These are phyloP conservation scores for Lytechinus pictus DNA, from an alignment of 35 echinoderm and acorn worm genomes.

Conservation along the genomic window DNA sequence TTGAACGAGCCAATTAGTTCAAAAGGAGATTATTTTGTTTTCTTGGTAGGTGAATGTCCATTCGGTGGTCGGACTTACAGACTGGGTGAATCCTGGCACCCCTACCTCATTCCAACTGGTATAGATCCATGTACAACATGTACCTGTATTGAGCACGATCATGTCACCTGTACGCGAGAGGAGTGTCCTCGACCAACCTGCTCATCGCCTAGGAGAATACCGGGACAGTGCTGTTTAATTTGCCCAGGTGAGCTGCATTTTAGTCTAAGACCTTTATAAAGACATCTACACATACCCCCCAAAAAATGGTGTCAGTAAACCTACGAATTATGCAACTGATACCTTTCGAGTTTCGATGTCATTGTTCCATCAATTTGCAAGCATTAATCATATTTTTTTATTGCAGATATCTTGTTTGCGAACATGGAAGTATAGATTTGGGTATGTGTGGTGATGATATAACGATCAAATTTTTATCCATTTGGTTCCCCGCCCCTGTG, in stretches of 20 bases:
- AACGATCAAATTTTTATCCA: no score
- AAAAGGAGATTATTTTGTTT: background rate
- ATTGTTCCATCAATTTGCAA: no score
- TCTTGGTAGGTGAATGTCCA: conserved; percentile 49
- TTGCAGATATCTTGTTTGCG: no score
- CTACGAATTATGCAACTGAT: no score
- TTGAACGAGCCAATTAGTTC: background rate
- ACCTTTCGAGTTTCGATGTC: no score
- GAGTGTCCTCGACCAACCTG: conserved; percentile 54
- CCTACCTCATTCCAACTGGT: conserved; percentile 60
- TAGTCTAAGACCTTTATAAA: background rate
- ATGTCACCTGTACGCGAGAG: conserved; percentile 51
- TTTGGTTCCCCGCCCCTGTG: no score
- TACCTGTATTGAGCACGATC: conserved; percentile 50
- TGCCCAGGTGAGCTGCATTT: conserved; percentile 31
- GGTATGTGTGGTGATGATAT: no score
- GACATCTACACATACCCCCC: no score
- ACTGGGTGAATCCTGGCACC: conserved; percentile 73
- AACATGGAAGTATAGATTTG: no score
- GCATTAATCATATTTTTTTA: no score
- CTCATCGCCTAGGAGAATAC: conserved; percentile 3
- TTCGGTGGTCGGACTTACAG: conserved; percentile 63
- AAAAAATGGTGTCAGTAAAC: no score
- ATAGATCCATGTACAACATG: conserved; percentile 63
- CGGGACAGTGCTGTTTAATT: conserved; percentile 56